phyloP scores from a whole-genome alignment of 2,113 vertebrate genomes.

The Nycticebus coucang region DNA sequence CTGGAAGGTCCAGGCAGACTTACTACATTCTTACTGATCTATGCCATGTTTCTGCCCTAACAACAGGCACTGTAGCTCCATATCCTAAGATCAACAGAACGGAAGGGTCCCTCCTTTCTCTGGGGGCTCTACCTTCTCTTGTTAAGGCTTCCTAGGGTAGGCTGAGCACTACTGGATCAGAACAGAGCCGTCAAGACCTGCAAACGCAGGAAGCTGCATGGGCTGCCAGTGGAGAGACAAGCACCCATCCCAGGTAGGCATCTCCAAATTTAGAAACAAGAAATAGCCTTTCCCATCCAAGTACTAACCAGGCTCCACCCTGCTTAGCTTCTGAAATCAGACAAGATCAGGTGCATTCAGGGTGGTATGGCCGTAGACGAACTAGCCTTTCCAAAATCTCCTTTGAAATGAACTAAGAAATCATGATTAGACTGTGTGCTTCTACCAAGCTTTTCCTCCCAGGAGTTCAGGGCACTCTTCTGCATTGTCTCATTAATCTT shows the following conservation, averaged over 20 bases:
- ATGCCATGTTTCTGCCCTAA: not conserved
- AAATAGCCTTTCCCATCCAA: not conserved
- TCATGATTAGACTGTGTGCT: constrained; percentile 53
- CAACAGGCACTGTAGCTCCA: not conserved
- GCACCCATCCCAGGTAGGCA: not conserved
- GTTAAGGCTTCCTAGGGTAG: not conserved
- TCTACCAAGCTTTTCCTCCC: constrained; percentile 17
- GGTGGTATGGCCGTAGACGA: too few relatives aligned
- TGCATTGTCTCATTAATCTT: constrained; percentile 65
- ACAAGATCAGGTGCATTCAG: too few relatives aligned
- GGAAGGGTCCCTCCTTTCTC: not conserved
- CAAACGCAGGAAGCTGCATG: not conserved
- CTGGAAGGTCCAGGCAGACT: not conserved
- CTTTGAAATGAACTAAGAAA: not conserved
- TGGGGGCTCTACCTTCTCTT: not conserved
- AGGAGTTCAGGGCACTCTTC: constrained; percentile 36
- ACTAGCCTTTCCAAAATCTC: too few relatives aligned
- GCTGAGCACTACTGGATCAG: not conserved
- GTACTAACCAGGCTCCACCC: too few relatives aligned
- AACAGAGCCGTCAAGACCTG: not conserved
- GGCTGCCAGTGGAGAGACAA: not conserved
- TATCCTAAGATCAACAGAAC: not conserved
- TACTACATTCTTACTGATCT: not conserved
- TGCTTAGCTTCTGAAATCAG: too few relatives aligned
- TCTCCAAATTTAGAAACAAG: constrained; percentile 52